phyloP scores from a whole-genome alignment of 1,140 invertebrate genomes.

The Hydropsyche tenuis region DNA sequence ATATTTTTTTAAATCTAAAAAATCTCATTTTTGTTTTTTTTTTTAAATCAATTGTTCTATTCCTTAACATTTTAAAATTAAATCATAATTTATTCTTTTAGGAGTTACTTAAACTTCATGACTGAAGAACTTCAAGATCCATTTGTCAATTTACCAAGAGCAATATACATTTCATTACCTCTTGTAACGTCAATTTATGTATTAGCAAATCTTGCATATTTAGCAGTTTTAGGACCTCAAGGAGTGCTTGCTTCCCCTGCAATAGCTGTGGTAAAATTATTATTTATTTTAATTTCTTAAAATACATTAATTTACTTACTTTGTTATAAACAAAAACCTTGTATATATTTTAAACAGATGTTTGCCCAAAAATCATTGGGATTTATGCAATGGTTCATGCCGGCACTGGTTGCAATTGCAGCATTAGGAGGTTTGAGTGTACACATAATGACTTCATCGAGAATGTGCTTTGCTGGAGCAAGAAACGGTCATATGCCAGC shows the following conservation, averaged over 20 bases:
- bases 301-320: neutral
- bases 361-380: conserved; percentile 81
- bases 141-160: conserved; percentile 91
- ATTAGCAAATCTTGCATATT: conserved; percentile 91
- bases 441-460: conserved; percentile 87
- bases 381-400: conserved; percentile 78
- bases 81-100: no score
- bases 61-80: conserved; percentile 18
- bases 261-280: conserved; percentile 86
- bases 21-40: no score
- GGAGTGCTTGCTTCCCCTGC: conserved; percentile 87
- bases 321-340: neutral
- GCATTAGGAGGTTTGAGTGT: conserved; percentile 87
- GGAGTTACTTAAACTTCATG: conserved; percentile 96
- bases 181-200: conserved; percentile 92
- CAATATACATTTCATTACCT: conserved; percentile 92
- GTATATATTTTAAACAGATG: conserved; percentile 63
- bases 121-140: conserved; percentile 96
- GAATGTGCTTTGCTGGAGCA: conserved; percentile 92
- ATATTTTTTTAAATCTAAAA: neutral
- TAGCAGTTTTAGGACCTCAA: conserved; percentile 84
- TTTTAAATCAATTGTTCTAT: no score
- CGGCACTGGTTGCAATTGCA: conserved; percentile 83
- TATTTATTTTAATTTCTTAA: neutral
- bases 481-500: conserved; percentile 88